A percentile compares a stretch with the other conserved stretches of the same genome.
phyloP scores from a whole-genome alignment of 2,888 invertebrate species.

The Tenthredo scrophulariae region DNA sequence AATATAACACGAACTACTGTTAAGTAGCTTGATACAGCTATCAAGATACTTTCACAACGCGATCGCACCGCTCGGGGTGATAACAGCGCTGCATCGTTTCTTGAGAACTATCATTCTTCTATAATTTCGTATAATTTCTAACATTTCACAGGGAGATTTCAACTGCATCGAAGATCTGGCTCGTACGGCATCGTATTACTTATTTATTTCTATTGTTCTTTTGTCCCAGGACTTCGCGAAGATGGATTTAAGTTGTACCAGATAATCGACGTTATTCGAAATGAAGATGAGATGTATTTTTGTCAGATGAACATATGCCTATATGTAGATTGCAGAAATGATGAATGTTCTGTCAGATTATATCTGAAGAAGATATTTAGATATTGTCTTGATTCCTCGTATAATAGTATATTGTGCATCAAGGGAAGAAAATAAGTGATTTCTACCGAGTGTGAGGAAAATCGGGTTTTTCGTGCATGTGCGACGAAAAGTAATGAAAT shows the following conservation, averaged over 20 bases:
- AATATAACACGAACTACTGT: neutral
- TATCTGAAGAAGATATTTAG: neutral
- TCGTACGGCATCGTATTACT: neutral
- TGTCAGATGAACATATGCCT: too few species aligned
- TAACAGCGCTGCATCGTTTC: neutral
- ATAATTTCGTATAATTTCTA: neutral
- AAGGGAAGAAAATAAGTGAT: too few species aligned
- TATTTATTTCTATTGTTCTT: neutral
- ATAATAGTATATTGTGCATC: too few species aligned
- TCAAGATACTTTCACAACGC: neutral
- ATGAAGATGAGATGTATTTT: neutral
- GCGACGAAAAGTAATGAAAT: too few species aligned
- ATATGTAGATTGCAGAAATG: too few species aligned
- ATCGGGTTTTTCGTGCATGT: too few species aligned
- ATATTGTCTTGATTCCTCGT: neutral
- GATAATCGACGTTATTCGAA: neutral
- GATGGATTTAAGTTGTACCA: neutral
- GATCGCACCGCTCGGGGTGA: neutral
- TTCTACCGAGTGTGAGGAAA: too few species aligned
- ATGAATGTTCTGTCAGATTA: neutral
- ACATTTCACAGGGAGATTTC: neutral
- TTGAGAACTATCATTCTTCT: neutral
- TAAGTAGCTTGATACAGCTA: neutral
- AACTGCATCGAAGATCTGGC: neutral
- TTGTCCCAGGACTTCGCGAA: neutral